Evolutionary conservation across 2,888 invertebrate species (phyloP).

Genomic region (Cloeon dipterum): DNA sequence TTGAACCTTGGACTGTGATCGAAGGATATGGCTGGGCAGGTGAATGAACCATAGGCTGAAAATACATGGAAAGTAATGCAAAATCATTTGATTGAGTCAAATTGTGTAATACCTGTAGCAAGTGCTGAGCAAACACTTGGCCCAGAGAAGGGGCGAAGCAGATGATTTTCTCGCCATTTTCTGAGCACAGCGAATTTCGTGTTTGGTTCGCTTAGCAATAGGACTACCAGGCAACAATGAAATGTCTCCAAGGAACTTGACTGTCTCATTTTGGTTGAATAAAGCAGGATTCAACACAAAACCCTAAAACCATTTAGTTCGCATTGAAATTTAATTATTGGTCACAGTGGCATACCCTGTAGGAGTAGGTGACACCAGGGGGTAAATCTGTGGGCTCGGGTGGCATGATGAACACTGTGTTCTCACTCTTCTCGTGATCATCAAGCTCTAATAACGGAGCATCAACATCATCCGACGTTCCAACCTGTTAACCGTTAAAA

Average conservation of each 20-base stretch:
- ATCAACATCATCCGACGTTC: constrained; percentile 23
- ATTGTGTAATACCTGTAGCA: constrained; percentile 55
- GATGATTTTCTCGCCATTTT: constrained; percentile 42
- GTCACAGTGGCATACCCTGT: too few species aligned
- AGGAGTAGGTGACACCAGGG: constrained; percentile 14
- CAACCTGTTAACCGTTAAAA: constrained; percentile 11
- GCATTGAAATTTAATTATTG: constrained; percentile 6
- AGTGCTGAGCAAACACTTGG: constrained; percentile 65
- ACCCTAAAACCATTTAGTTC: constrained; percentile 8
- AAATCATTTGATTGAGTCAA: too few species aligned
- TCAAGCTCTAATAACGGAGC: constrained; percentile 61
- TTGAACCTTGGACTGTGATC: constrained; percentile 41
- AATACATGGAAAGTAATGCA: constrained; percentile 14
- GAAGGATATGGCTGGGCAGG: constrained; percentile 60
- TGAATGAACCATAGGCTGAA: constrained; percentile 84
- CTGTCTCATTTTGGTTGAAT: constrained; percentile 16
- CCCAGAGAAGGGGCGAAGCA: constrained; percentile 69
- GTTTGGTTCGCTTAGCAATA: constrained; percentile 80
- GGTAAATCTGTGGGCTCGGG: constrained; percentile 43
- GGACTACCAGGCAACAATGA: constrained; percentile 54
- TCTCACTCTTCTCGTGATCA: constrained; percentile 54
- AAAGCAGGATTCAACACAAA: constrained; percentile 18
- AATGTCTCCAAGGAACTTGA: constrained; percentile 12
- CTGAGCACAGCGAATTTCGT: constrained; percentile 84
- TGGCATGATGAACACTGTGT: constrained; percentile 86